Percentiles rank a stretch among this genome's conserved stretches.
phyloP scores from a whole-genome alignment of 2,797 vertebrate genomes.

The Lepilemur ruficaudatus region DNA sequence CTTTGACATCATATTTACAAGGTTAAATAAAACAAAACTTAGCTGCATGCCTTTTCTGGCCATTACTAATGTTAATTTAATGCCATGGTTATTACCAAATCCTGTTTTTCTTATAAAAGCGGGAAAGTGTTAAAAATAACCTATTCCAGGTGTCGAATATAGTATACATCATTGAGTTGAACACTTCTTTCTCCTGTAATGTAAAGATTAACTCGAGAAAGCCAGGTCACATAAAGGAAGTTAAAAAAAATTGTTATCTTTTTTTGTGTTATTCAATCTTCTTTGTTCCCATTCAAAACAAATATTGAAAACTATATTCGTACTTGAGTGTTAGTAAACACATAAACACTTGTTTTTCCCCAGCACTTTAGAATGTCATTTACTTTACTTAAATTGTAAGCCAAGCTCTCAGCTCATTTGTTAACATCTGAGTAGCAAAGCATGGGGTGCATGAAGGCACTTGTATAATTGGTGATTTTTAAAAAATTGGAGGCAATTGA shows the following conservation, averaged over 20 bases:
- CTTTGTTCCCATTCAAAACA: slow-evolving; percentile 11
- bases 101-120: background rate
- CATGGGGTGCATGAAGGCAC: background rate
- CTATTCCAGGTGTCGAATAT: background rate
- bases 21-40: background rate
- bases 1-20: background rate
- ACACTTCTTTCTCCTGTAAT: background rate
- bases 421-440: slow-evolving; percentile 32
- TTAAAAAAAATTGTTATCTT: background rate
- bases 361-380: background rate
- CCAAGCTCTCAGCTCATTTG: background rate
- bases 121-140: background rate
- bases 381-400: slow-evolving; percentile 26
- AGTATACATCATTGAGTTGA: background rate
- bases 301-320: slow-evolving; percentile 41
- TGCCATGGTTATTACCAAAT: background rate
- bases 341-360: background rate
- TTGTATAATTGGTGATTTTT: slow-evolving; percentile 31
- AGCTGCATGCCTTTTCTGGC: background rate
- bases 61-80: background rate
- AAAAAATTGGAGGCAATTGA: slow-evolving; percentile 21
- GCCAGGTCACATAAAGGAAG: background rate
- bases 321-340: slow-evolving; percentile 6
- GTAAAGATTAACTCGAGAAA: slow-evolving; percentile 4
- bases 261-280: background rate